These are phyloP conservation scores for Oeneis ivallda DNA, from an alignment of 2,888 invertebrate species.

Conservation along the genomic window DNA sequence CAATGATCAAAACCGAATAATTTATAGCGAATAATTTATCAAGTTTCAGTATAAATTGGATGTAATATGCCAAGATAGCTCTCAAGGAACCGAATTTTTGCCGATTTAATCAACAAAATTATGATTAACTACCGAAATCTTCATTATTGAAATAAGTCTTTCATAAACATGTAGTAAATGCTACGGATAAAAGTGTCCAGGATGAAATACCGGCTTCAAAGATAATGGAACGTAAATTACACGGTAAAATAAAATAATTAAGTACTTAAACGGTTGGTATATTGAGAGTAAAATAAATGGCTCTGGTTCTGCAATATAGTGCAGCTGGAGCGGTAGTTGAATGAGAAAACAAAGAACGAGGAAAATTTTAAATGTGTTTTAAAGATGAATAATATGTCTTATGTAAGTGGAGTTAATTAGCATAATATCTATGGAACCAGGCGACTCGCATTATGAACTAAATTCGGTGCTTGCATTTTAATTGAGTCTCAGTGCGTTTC, in stretches of 20 bases:
- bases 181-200: not conserved
- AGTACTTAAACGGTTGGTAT: not conserved
- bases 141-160: too few species aligned
- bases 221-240: not conserved
- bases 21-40: too few species aligned
- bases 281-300: slow-evolving; percentile 7
- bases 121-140: too few species aligned
- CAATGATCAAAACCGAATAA: too few species aligned
- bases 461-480: slow-evolving; percentile 17
- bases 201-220: not conserved
- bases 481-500: slow-evolving; percentile 11
- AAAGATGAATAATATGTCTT: slow-evolving; percentile 22
- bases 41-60: too few species aligned
- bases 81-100: too few species aligned
- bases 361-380: slow-evolving; percentile 17
- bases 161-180: not conserved
- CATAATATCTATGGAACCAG: slow-evolving; percentile 27
- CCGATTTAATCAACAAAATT: too few species aligned
- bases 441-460: slow-evolving; percentile 24
- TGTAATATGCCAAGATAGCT: too few species aligned
- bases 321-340: slow-evolving; percentile 9
- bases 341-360: slow-evolving; percentile 22
- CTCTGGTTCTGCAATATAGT: slow-evolving; percentile 4
- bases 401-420: slow-evolving; percentile 31
- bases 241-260: slow-evolving; percentile 9